A percentile compares a stretch with the other conserved stretches of the same genome.
These are phyloP conservation scores for Polyommatus iphigenia DNA, from an alignment of 2,888 invertebrate genomes.

Conservation along the genomic window DNA sequence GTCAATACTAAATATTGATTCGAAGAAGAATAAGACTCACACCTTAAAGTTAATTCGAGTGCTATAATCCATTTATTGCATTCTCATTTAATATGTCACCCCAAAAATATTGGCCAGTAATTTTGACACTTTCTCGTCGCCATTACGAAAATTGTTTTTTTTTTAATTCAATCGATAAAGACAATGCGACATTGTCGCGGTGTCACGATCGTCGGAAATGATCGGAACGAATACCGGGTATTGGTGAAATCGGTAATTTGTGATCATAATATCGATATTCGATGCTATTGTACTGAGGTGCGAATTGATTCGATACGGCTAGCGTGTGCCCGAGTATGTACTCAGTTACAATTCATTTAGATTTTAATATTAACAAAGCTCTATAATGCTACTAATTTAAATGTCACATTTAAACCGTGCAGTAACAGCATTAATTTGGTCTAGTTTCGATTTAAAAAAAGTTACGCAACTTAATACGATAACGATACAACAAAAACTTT, in stretches of 20 bases:
- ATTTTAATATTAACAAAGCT: neutral
- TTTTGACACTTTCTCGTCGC: conserved; percentile 13
- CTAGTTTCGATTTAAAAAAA: neutral
- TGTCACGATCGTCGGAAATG: conserved; percentile 60
- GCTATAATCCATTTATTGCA: too few species aligned
- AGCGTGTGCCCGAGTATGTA: conserved; percentile 49
- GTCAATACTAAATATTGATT: too few species aligned
- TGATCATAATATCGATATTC: conserved; percentile 62
- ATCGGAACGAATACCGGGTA: conserved; percentile 71
- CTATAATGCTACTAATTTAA: neutral
- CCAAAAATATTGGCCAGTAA: neutral
- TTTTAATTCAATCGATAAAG: neutral
- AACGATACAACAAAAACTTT: neutral
- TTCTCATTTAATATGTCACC: neutral
- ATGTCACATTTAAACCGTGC: neutral
- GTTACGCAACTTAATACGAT: neutral
- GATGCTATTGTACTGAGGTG: conserved; percentile 66
- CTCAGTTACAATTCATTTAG: neutral
- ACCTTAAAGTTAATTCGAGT: too few species aligned
- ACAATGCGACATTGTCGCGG: conserved; percentile 18
- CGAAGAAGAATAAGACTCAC: too few species aligned
- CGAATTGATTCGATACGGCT: conserved; percentile 65
- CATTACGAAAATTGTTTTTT: neutral
- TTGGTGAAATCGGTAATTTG: conserved; percentile 69
- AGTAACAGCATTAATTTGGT: neutral